Conservation (phyloP, 2,113 vertebrate species). For the Pseudorasbora parva region DNA sequence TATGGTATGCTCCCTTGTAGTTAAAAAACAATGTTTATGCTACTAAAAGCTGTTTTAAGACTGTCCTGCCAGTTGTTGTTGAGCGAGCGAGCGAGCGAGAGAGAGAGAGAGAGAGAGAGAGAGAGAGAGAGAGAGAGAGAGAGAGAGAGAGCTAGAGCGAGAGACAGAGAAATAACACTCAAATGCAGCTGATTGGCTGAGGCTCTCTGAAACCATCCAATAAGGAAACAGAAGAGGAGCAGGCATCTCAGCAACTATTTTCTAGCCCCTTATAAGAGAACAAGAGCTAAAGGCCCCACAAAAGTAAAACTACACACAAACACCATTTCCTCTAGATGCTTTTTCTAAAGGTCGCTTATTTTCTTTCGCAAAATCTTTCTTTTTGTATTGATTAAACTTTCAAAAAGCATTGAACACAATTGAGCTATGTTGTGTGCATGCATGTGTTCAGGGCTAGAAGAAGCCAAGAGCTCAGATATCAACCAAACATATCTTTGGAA, state of each 20-base stretch:
- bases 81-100: neutral
- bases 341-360: neutral
- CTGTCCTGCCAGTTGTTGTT: neutral
- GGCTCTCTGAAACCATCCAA: slow-evolving; percentile 68
- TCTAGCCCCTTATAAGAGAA: slow-evolving; percentile 70
- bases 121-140: neutral
- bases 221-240: slow-evolving; percentile 60
- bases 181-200: slow-evolving; percentile 66
- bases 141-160: neutral
- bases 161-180: neutral
- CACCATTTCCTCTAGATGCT: neutral
- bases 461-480: neutral
- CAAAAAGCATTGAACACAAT: neutral
- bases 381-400: neutral
- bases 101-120: neutral
- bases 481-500: neutral
- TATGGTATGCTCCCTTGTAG: neutral
- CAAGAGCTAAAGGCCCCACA: neutral
- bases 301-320: no score
- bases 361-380: neutral
- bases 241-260: slow-evolving; percentile 73
- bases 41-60: slow-evolving; percentile 2
- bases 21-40: neutral
- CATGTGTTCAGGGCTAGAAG: neutral
- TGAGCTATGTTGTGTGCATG: neutral